These are phyloP conservation scores for Rhamnusium bicolor DNA, from an alignment of 2,888 invertebrate species.

Conservation along the genomic window DNA sequence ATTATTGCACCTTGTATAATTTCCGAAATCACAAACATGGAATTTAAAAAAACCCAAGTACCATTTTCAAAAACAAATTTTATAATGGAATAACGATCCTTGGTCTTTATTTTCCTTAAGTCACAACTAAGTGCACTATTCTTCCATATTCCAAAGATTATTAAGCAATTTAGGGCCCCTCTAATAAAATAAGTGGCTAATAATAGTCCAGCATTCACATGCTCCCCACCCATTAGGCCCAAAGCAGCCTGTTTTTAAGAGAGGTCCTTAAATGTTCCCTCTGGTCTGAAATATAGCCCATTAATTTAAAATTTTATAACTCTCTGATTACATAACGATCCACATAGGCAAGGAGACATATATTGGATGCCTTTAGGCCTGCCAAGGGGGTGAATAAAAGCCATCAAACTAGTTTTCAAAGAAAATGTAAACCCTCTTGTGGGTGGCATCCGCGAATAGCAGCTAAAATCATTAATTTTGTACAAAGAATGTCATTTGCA, in stretches of 20 bases:
- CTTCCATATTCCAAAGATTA: conserved; percentile 11
- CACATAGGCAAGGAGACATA: conserved; percentile 9
- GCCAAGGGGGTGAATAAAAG: conserved; percentile 30
- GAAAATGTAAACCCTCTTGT: conserved; percentile 40
- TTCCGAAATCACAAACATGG: too few relatives aligned
- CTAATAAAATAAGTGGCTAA: conserved; percentile 22
- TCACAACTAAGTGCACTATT: conserved; percentile 6
- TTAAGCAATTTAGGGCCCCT: conserved; percentile 7
- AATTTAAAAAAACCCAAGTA: too few relatives aligned
- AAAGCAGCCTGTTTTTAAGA: not conserved
- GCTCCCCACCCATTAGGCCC: conserved; percentile 10
- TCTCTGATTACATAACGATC: conserved; percentile 13
- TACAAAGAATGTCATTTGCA: conserved; percentile 67
- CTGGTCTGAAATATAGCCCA: conserved; percentile 21
- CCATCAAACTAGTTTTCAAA: conserved; percentile 50
- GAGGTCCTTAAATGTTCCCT: conserved; percentile 13
- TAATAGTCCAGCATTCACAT: conserved; percentile 12
- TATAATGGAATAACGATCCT: not conserved
- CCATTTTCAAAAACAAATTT: too few relatives aligned
- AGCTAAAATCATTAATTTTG: conserved; percentile 65
- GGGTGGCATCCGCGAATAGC: conserved; percentile 25
- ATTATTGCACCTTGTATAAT: too few relatives aligned
- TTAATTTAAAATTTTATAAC: conserved; percentile 32
- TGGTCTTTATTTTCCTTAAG: not conserved
- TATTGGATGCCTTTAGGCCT: conserved; percentile 26